phyloP scores from a whole-genome alignment of 92 coral and sea anemone species.

The Palythoa grandiflora region DNA sequence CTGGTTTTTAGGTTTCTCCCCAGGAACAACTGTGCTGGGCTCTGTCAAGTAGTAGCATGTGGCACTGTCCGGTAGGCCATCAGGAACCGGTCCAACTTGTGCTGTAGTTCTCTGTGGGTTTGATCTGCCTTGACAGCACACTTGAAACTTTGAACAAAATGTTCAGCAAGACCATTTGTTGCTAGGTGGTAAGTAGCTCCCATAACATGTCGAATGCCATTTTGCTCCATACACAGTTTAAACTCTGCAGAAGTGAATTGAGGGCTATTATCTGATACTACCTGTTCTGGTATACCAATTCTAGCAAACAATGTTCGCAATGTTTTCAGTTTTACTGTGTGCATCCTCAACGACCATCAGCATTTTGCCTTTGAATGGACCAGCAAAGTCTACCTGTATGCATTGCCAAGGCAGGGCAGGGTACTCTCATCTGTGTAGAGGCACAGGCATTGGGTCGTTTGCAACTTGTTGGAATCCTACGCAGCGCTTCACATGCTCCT shows the following conservation, averaged over 20 bases:
- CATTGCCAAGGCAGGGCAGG: background rate
- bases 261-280: too few species aligned
- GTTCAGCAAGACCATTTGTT: constrained; percentile 35
- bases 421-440: background rate
- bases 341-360: constrained; percentile 43
- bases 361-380: constrained; percentile 56
- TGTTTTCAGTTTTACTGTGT: constrained; percentile 29
- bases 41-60: constrained; percentile 46
- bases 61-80: constrained; percentile 51
- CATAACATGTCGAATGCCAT: constrained; percentile 35
- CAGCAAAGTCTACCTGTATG: constrained; percentile 39
- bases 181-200: background rate
- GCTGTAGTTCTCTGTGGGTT: constrained; percentile 44
- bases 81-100: constrained; percentile 48
- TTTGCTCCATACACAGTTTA: background rate
- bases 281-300: constrained; percentile 25
- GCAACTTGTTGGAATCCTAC: background rate
- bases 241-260: too few species aligned
- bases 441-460: background rate
- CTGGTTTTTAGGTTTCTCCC: constrained; percentile 46
- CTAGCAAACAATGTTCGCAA: constrained; percentile 26
- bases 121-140: too few species aligned
- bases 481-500: background rate
- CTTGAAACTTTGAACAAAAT: constrained; percentile 60
- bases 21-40: constrained; percentile 59